A percentile compares a stretch with the other conserved stretches of the same genome.
phyloP scores from a whole-genome alignment of 1,140 invertebrate genomes.

The Melanaphis sacchari region DNA sequence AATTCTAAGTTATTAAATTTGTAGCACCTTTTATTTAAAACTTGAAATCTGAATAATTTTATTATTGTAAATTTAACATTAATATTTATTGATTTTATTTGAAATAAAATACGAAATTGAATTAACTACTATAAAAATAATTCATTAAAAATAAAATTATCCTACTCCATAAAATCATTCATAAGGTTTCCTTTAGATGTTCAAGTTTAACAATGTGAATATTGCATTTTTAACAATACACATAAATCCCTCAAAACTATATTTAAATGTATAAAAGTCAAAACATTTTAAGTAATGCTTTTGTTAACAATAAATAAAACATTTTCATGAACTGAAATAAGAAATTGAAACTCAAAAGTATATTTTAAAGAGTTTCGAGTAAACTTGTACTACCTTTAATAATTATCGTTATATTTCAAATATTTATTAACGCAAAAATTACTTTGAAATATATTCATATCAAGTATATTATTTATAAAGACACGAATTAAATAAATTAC shows the following conservation, averaged over 20 bases:
- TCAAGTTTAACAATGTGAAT: neutral
- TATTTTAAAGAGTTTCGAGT: neutral
- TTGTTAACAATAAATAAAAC: neutral
- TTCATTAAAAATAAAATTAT: neutral
- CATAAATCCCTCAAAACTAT: neutral
- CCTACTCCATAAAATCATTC: neutral
- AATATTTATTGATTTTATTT: neutral
- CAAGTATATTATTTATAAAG: neutral
- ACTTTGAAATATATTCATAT: neutral
- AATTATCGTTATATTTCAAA: neutral
- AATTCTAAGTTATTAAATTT: neutral
- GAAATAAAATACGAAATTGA: neutral
- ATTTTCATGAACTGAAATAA: neutral
- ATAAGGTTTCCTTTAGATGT: neutral
- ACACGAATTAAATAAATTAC: neutral
- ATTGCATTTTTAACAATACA: neutral
- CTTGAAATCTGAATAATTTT: neutral
- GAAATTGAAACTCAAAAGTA: neutral
- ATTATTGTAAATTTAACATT: neutral
- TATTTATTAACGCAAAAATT: neutral
- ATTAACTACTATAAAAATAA: neutral
- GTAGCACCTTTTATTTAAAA: neutral
- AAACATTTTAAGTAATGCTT: neutral
- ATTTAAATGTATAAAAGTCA: neutral
- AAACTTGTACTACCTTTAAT: neutral